Conservation (phyloP, 2,888 invertebrate species). For the Diadegma fenestrale region DNA sequence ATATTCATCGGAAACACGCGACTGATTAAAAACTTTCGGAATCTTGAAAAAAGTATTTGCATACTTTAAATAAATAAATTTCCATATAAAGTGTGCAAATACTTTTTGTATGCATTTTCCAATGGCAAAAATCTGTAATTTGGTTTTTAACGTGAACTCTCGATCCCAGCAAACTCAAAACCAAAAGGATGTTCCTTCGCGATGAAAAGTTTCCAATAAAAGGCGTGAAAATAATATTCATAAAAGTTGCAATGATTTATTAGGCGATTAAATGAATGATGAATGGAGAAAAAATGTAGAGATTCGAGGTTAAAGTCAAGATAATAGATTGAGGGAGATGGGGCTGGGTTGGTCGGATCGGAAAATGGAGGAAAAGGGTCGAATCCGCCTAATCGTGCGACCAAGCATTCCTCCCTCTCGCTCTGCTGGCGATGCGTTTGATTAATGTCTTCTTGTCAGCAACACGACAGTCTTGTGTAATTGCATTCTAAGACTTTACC, state of each 20-base stretch:
- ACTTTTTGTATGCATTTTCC: too few species aligned
- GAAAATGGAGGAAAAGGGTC: slow-evolving; percentile 39
- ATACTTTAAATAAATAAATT: too few species aligned
- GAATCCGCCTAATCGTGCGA: slow-evolving; percentile 58
- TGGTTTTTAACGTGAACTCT: too few species aligned
- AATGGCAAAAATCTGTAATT: too few species aligned
- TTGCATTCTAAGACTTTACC: slow-evolving; percentile 61
- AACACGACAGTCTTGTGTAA: slow-evolving; percentile 68
- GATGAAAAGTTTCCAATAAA: background rate
- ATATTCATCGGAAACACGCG: too few species aligned
- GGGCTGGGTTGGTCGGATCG: background rate
- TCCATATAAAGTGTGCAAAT: too few species aligned
- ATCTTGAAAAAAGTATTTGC: too few species aligned
- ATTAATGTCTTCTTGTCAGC: slow-evolving; percentile 69
- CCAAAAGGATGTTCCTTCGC: background rate
- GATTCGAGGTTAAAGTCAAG: background rate
- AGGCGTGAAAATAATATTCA: background rate
- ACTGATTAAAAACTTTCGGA: too few species aligned
- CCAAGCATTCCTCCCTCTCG: slow-evolving; percentile 18
- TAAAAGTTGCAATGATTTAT: slow-evolving; percentile 30
- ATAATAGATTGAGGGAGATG: background rate
- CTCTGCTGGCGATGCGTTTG: slow-evolving; percentile 47
- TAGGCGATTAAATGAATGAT: slow-evolving; percentile 34
- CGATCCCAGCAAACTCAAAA: too few species aligned
- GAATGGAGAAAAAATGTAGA: slow-evolving; percentile 27